A percentile compares a stretch with the other conserved stretches of the same genome.
phyloP scores from a whole-genome alignment of 2,797 vertebrate species.

The Borostomias antarcticus region DNA sequence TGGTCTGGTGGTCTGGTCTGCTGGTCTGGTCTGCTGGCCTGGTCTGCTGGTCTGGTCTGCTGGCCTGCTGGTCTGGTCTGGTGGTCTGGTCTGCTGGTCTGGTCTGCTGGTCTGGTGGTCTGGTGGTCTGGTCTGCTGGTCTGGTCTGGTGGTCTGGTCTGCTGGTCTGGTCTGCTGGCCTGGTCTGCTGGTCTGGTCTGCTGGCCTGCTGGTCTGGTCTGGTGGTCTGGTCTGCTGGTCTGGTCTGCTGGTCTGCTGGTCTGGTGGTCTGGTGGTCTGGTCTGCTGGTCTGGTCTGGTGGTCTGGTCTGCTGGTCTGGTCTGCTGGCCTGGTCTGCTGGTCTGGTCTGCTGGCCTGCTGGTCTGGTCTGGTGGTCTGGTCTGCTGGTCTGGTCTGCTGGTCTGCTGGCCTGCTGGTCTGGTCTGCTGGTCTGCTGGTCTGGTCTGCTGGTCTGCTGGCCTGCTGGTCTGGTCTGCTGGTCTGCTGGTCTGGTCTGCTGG shows the following conservation, averaged over 20 bases:
- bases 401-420: slow-evolving; percentile 46
- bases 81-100: slow-evolving; percentile 51
- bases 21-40: slow-evolving; percentile 35
- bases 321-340: slow-evolving; percentile 51
- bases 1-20: slow-evolving; percentile 50
- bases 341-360: slow-evolving; percentile 48
- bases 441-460: slow-evolving; percentile 47
- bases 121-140: slow-evolving; percentile 53
- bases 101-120: too few species aligned
- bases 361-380: too few species aligned
- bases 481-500: slow-evolving; percentile 48
- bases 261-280: too few species aligned
- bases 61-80: slow-evolving; percentile 46
- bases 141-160: slow-evolving; percentile 49
- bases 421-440: slow-evolving; percentile 47
- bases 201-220: slow-evolving; percentile 46
- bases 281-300: too few species aligned
- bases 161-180: slow-evolving; percentile 37
- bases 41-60: slow-evolving; percentile 47
- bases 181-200: slow-evolving; percentile 47
- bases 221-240: too few species aligned
- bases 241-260: slow-evolving; percentile 48
- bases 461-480: slow-evolving; percentile 48
- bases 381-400: too few species aligned
- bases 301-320: slow-evolving; percentile 48